Evolutionary conservation across 1,140 invertebrate genomes (phyloP), one percentile per base, ranked within the genome.

Genomic region (Potamilus streckersoni): DNA sequence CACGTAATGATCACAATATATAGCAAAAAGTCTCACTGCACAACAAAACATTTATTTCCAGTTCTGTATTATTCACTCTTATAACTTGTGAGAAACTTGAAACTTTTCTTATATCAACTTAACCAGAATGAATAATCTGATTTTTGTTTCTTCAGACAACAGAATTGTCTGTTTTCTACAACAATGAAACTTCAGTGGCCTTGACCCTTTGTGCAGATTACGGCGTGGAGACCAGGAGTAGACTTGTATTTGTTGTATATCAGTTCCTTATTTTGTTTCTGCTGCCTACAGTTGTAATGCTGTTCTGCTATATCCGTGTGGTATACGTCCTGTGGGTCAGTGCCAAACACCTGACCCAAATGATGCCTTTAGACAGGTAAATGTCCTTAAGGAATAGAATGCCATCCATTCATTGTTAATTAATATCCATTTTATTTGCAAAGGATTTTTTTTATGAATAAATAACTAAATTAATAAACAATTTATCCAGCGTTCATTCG

Each of bases 251-350:
- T 49, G 83, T 88, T 3, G 80, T 88, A 15, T 92, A 92, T 75
- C 86, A 91, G 70, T 82, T 91, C 14, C 58, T 89, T 13, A 83
- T 90, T 23, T 84, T 92, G 64, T 91, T 92, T 74, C 66, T 81
- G 6, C 64, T 90, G 5, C 91, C 91, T 0, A 87, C 85, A 1
- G 19, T 91, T 12, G 77, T 92, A 49, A 91, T 92, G 91, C 85
- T 89, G 31, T 80, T 89, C 66, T 92, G 90, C 80, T 92, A 92
- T 78, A 77, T 87, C 13, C 84, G 83, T 57, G 91, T 92, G 16
- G 91, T 92, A 73, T 81, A 86, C 49, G 91, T 91, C 69, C 85
- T 92, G 3, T 92, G 91, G 91, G 85, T 84, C 58, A 91, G 90
- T 58, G 91, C 91, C 1, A 88, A 87, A 69, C 79, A 87, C 19